A percentile compares a stretch with the other conserved stretches of the same genome.
Conservation (phyloP, 2,797 vertebrate genomes). For the Scleropages formosus region DNA sequence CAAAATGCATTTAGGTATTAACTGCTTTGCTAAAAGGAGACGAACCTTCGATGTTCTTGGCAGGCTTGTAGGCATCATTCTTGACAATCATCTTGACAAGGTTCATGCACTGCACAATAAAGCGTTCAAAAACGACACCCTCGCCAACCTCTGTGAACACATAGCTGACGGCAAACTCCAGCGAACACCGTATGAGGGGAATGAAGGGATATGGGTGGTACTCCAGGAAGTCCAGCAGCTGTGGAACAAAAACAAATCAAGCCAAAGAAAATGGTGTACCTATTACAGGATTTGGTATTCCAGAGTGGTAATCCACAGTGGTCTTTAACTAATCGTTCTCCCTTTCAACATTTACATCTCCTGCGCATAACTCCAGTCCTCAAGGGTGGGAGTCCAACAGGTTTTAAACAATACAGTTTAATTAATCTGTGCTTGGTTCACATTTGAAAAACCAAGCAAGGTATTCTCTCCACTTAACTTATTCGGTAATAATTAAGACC, state of each 20-base stretch:
- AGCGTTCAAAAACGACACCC: slow-evolving; percentile 87
- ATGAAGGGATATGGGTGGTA: slow-evolving; percentile 89
- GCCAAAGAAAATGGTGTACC: neutral
- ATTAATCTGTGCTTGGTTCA: too few species aligned
- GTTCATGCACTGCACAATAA: slow-evolving; percentile 97
- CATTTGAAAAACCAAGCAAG: too few species aligned
- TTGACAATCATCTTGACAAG: slow-evolving; percentile 98
- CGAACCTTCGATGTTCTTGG: slow-evolving; percentile 92
- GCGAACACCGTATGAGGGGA: slow-evolving; percentile 83
- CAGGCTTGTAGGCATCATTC: slow-evolving; percentile 91
- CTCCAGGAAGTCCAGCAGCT: slow-evolving; percentile 95
- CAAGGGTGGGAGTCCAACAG: too few species aligned
- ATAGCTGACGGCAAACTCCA: slow-evolving; percentile 93
- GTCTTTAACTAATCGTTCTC: too few species aligned
- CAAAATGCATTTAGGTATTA: neutral
- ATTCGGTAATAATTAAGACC: too few species aligned
- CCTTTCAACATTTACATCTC: too few species aligned
- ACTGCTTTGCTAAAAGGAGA: neutral
- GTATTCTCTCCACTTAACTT: too few species aligned
- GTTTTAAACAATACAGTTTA: too few species aligned
- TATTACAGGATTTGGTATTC: too few species aligned
- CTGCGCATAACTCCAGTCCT: too few species aligned
- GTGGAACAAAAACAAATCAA: slow-evolving; percentile 15
- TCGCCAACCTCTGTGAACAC: slow-evolving; percentile 89
- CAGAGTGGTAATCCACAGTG: too few species aligned